These are phyloP conservation scores for Stegophylla sp. DNA, from an alignment of 2,888 invertebrate genomes.

Conservation along the genomic window DNA sequence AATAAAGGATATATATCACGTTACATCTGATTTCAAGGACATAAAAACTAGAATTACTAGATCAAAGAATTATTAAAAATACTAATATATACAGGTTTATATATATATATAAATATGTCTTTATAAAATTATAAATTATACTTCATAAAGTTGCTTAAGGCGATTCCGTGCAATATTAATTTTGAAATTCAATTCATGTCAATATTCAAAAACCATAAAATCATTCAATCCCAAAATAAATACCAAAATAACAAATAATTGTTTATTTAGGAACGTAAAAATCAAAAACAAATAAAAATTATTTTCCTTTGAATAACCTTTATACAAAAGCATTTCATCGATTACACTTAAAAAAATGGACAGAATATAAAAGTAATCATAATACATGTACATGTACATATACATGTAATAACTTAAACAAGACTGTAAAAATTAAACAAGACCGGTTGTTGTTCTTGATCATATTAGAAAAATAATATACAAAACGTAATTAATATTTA, in stretches of 20 bases:
- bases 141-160: background rate
- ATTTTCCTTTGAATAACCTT: background rate
- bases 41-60: background rate
- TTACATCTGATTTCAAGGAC: conserved; percentile 20
- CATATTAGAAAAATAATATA: too few relatives aligned
- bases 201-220: background rate
- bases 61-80: conserved; percentile 30
- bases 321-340: too few relatives aligned
- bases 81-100: background rate
- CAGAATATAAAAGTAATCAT: background rate
- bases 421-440: background rate
- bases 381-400: background rate
- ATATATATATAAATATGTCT: background rate
- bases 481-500: too few relatives aligned
- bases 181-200: background rate
- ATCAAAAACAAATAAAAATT: background rate
- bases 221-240: too few relatives aligned
- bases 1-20: background rate
- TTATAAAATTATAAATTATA: background rate
- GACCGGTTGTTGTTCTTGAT: background rate
- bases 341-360: too few relatives aligned
- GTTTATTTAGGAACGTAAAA: background rate
- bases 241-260: background rate
- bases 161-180: background rate
- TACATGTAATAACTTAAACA: too few relatives aligned